Conservation (phyloP, 2,888 invertebrate species). For the Sphaerophoria taeniata region DNA sequence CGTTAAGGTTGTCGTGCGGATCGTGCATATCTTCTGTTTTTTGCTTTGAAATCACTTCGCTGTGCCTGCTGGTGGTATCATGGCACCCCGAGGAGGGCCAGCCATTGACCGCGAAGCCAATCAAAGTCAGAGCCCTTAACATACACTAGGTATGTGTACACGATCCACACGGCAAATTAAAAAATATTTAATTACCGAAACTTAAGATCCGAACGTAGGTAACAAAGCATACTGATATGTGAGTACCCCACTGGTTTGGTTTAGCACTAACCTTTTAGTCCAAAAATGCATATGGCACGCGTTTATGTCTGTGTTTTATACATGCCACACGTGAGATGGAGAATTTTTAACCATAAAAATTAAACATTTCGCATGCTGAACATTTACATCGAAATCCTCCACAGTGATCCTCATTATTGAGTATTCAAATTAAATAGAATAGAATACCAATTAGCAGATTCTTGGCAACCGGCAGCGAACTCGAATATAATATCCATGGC, state of each 20-base stretch:
- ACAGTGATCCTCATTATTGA: constrained; percentile 30
- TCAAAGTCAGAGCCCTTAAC: constrained; percentile 62
- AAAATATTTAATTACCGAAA: constrained; percentile 71
- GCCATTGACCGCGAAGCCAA: constrained; percentile 73
- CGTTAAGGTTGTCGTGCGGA: constrained; percentile 2
- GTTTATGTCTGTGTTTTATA: constrained; percentile 55
- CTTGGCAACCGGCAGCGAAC: constrained; percentile 32
- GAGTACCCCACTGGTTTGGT: neutral
- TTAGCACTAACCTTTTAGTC: constrained; percentile 28
- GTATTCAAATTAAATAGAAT: constrained; percentile 63
- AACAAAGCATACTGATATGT: neutral
- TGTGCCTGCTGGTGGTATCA: constrained; percentile 56
- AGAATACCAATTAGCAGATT: constrained; percentile 69
- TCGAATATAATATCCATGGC: constrained; percentile 15
- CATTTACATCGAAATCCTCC: constrained; percentile 40
- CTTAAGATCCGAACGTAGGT: constrained; percentile 42
- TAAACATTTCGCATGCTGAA: neutral
- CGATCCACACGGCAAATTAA: constrained; percentile 39
- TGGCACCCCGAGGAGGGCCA: constrained; percentile 26
- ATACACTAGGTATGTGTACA: constrained; percentile 5
- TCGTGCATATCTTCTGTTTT: constrained; percentile 22
- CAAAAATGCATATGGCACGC: constrained; percentile 73
- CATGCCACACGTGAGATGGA: constrained; percentile 66
- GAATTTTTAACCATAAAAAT: neutral
- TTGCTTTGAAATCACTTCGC: constrained; percentile 50